Evolutionary conservation across 2,113 vertebrate species (phyloP).

Genomic region (Aplodontia rufa): DNA sequence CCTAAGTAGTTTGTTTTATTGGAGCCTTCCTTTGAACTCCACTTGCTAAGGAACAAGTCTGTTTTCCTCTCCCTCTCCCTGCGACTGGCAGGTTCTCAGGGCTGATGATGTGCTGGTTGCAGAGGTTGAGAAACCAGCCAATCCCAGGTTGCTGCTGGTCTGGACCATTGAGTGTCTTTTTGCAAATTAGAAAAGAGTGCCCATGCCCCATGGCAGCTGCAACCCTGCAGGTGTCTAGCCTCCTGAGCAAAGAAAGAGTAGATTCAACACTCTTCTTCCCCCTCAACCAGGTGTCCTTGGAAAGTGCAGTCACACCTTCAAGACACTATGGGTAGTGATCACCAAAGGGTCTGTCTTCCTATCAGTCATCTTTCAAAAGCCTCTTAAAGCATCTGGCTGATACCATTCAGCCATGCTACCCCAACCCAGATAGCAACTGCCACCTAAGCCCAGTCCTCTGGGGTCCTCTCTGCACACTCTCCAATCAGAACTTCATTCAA

Average conservation of each 20-base stretch:
- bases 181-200: background rate
- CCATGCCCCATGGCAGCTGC: background rate
- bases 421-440: rapidly evolving
- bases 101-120: rapidly evolving
- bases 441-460: background rate
- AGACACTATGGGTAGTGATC: background rate
- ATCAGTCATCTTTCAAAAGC: background rate
- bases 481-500: background rate
- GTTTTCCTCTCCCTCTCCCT: background rate
- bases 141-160: rapidly evolving
- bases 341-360: background rate
- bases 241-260: background rate
- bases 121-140: background rate
- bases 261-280: background rate
- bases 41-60: background rate
- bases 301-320: background rate
- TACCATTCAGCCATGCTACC: background rate
- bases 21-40: conserved; percentile 12
- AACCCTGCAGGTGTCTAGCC: background rate
- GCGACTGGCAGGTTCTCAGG: background rate
- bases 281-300: background rate
- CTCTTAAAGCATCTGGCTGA: no score
- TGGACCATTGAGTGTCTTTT: background rate
- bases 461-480: background rate
- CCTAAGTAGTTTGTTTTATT: conserved; percentile 6